Conservation (phyloP, 2,113 vertebrate species). For the Hirundichthys speculiger region DNA sequence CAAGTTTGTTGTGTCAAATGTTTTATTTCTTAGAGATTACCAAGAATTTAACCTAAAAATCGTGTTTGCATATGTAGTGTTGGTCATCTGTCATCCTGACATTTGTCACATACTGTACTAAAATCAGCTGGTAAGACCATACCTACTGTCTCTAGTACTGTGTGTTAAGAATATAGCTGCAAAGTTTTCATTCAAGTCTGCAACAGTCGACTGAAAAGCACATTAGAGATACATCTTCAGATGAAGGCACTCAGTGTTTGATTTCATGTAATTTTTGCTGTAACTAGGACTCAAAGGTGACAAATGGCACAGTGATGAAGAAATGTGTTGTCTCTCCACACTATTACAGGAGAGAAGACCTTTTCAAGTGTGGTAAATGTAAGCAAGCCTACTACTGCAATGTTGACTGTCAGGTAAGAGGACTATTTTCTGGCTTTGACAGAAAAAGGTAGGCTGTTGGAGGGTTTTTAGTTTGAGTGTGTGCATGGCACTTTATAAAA, state of each 20-base stretch:
- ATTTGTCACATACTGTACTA: too few species aligned
- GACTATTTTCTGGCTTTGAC: neutral
- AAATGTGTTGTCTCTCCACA: slow-evolving; percentile 52
- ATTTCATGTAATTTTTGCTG: too few species aligned
- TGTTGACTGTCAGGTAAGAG: slow-evolving; percentile 94
- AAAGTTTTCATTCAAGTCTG: neutral
- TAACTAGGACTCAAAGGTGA: too few species aligned
- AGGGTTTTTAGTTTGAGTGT: too few species aligned
- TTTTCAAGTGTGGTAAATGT: slow-evolving; percentile 97
- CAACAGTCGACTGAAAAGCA: neutral
- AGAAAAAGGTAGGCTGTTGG: too few species aligned
- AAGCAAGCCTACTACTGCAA: slow-evolving; percentile 97
- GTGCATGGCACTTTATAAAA: too few species aligned
- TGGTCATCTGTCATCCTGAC: too few species aligned
- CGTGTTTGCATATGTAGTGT: too few species aligned
- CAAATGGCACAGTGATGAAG: neutral
- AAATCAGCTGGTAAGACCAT: too few species aligned
- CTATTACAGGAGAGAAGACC: slow-evolving; percentile 89
- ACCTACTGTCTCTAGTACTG: too few species aligned
- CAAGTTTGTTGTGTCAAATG: neutral
- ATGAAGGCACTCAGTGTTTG: too few species aligned
- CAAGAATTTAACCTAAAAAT: too few species aligned
- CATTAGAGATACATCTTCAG: neutral
- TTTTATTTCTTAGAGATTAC: neutral
- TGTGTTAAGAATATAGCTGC: neutral